phyloP scores from a whole-genome alignment of 2,113 vertebrate genomes.

The Sterna hirundo region DNA sequence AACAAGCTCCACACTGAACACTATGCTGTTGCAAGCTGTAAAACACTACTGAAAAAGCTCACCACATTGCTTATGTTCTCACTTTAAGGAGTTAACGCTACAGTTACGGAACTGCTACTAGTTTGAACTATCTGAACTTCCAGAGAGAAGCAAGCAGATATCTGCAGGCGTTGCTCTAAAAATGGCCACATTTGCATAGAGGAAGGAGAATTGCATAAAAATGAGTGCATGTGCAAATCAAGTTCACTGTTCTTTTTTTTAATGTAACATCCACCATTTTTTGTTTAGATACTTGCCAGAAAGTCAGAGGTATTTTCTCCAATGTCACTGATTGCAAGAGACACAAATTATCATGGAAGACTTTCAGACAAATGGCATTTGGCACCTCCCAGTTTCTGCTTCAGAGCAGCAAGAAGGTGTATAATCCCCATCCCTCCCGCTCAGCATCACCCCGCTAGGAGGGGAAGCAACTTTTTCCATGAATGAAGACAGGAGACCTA shows the following conservation, averaged over 20 bases:
- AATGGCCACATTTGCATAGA: neutral
- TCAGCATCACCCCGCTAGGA: neutral
- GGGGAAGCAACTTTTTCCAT: neutral
- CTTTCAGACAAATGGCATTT: neutral
- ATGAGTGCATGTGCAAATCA: neutral
- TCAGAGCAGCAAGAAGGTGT: neutral
- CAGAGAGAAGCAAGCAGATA: neutral
- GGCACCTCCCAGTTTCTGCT: neutral
- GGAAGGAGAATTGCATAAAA: neutral
- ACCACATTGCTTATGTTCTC: neutral
- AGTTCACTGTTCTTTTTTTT: neutral
- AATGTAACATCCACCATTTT: neutral
- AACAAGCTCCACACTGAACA: neutral
- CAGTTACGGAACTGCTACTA: neutral
- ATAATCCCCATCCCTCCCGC: neutral
- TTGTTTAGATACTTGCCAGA: neutral
- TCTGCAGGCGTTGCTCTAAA: neutral
- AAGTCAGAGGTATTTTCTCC: neutral
- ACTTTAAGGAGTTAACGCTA: neutral
- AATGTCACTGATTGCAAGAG: neutral
- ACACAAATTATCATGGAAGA: neutral
- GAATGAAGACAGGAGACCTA: neutral
- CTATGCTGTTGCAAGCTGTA: neutral
- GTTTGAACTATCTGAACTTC: neutral
- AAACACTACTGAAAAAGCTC: neutral